Evolutionary conservation across 1,140 invertebrate species (phyloP), one percentile per base, ranked within the genome.

Genomic region (Drosophila funebris): DNA sequence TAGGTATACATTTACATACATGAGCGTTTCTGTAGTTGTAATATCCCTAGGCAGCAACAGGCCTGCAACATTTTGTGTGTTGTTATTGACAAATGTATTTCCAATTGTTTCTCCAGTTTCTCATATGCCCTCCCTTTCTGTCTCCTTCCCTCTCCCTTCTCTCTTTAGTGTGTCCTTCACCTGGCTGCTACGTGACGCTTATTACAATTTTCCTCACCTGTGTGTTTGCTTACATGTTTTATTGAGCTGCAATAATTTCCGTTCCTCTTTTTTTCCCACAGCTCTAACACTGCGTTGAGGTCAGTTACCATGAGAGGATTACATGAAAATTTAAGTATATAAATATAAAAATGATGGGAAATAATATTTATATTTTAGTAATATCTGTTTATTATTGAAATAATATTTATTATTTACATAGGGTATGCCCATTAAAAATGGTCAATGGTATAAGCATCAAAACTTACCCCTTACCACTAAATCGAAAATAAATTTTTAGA

Each of bases 21-120:
- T 56, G 46, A 33, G 14, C 53, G 24, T 68, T 61, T 16, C 14
- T 18, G 16, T 73, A 31, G 48, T 33, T 68, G 33, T 74, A 57
- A 69, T 64, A 52, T 39, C 58, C 78, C 62, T 6, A 36, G 61
- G 50, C 52, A 66, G 78, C 61, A 56, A 71, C 62, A 56, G 64
- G 52, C 67, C 64, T 46, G 76, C 79, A 70, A 70, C 73, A 69
- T 82, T 88, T 78, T 71, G 61, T 50, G 48, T 77, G 74, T 29
- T 76, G 83, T 88, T 83, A 73, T 71, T 88, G 83, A 88, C 83
- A 88, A 88, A 88, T 88, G 83, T 88, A 79, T 88, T 77, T 88
- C 76, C 78, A 88, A 88, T 88, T 83, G 78, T 78, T 72, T 71
- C 44, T 46, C 20, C 53, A 61, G 48, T 27, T 66, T 64, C 41